A percentile compares a stretch with the other conserved stretches of the same genome.
These are phyloP conservation scores for Cervus canadensis DNA, from an alignment of 2,113 vertebrate genomes.

Conservation along the genomic window DNA sequence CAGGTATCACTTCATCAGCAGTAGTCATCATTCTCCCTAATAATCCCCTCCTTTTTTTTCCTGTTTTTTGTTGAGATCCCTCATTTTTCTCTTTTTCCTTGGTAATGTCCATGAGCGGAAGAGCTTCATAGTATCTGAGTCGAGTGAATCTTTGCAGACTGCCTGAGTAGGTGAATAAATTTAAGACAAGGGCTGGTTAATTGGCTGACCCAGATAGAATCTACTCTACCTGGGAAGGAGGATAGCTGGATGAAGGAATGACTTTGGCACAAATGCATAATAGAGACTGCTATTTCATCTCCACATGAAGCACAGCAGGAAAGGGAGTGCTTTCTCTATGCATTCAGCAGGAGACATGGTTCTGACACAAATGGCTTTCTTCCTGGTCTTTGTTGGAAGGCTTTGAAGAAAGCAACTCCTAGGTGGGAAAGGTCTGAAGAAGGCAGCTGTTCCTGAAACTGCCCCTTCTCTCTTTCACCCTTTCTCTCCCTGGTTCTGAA, in stretches of 20 bases:
- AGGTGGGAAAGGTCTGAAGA: conserved; percentile 23
- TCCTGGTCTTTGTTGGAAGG: conserved; percentile 51
- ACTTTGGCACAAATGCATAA: conserved; percentile 16
- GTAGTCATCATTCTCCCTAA: neutral
- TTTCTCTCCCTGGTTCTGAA: neutral
- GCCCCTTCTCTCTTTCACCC: conserved; percentile 31
- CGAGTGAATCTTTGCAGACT: neutral
- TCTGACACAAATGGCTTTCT: conserved; percentile 51
- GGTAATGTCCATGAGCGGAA: neutral
- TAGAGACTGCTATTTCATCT: neutral
- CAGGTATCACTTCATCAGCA: neutral
- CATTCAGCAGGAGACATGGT: conserved; percentile 16
- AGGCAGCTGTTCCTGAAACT: conserved; percentile 41
- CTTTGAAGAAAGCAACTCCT: conserved; percentile 41
- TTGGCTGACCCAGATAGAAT: conserved; percentile 38
- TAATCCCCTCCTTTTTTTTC: neutral
- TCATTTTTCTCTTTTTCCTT: neutral
- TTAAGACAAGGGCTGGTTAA: neutral
- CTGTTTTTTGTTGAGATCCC: neutral
- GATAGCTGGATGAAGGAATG: neutral
- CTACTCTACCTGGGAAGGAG: neutral
- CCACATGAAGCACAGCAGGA: conserved; percentile 22
- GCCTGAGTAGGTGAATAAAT: neutral
- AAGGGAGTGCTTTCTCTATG: neutral
- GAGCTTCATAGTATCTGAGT: neutral